A percentile compares a stretch with the other conserved stretches of the same genome.
These are phyloP conservation scores for Furcula furcula DNA, from an alignment of 2,888 invertebrate genomes.

Conservation along the genomic window DNA sequence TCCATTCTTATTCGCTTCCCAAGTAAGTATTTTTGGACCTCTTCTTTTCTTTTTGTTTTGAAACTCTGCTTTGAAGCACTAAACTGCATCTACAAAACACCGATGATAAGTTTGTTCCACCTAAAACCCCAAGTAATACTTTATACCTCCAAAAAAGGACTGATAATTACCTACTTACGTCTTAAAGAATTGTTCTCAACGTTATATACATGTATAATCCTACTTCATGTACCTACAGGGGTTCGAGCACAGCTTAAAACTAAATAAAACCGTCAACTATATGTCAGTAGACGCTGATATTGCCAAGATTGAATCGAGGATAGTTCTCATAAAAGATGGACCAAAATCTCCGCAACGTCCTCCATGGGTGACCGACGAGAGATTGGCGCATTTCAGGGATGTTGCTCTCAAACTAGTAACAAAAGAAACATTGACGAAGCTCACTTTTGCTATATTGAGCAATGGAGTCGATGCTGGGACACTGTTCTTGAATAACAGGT, in stretches of 20 bases:
- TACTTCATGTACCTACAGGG: no score
- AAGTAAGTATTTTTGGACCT: constrained; percentile 46
- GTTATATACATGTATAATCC: no score
- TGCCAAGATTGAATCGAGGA: constrained; percentile 34
- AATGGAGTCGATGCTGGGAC: constrained; percentile 69
- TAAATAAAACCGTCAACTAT: constrained; percentile 55
- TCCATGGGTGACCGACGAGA: constrained; percentile 59
- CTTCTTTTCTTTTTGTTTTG: no score
- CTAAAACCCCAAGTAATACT: no score
- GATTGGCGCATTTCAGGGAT: constrained; percentile 35
- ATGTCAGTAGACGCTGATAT: constrained; percentile 41
- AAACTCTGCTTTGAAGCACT: no score
- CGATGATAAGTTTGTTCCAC: no score
- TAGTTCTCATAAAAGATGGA: constrained; percentile 41
- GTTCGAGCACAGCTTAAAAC: constrained; percentile 44
- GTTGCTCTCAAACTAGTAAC: constrained; percentile 47
- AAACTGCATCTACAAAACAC: no score
- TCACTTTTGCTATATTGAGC: constrained; percentile 56
- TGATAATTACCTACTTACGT: no score
- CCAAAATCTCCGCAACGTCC: constrained; percentile 52
- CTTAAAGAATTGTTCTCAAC: no score
- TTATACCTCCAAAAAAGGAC: no score
- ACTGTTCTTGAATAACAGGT: constrained; percentile 68
- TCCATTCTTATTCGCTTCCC: constrained; percentile 58
- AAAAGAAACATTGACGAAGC: constrained; percentile 56